These are phyloP conservation scores for Noctilio leporinus DNA, from an alignment of 2,113 vertebrate genomes.

Conservation along the genomic window DNA sequence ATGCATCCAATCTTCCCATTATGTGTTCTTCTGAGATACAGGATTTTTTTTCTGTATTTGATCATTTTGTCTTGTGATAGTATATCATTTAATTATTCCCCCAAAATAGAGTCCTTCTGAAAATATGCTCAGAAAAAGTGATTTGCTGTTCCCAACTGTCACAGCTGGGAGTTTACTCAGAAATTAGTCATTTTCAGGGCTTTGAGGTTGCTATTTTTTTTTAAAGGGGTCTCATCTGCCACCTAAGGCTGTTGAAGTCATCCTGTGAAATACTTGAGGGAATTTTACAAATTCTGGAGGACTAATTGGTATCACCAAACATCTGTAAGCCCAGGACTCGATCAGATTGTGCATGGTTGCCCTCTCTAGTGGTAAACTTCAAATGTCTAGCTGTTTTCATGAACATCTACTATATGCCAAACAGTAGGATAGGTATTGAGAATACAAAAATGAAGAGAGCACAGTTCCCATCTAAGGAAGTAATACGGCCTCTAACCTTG, in stretches of 20 bases:
- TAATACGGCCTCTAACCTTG: background rate
- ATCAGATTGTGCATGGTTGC: background rate
- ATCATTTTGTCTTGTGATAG: constrained; percentile 61
- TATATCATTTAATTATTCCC: constrained; percentile 64
- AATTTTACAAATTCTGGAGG: background rate
- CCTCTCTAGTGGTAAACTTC: background rate
- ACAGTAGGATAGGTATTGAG: background rate
- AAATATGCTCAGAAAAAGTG: constrained; percentile 57
- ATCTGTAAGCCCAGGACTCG: background rate
- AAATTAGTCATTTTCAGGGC: constrained; percentile 49
- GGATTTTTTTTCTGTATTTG: constrained; percentile 4
- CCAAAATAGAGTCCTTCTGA: constrained; percentile 65
- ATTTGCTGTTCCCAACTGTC: constrained; percentile 48
- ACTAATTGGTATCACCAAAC: background rate
- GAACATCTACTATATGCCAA: background rate
- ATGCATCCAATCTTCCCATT: constrained; percentile 54
- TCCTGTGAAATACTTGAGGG: background rate
- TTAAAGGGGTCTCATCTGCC: constrained; percentile 14
- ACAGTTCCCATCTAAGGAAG: background rate
- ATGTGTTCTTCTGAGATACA: constrained; percentile 41
- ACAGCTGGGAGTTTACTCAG: constrained; percentile 49
- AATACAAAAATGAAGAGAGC: background rate
- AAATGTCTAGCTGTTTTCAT: background rate
- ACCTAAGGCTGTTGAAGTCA: background rate
- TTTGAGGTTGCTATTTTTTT: constrained; percentile 30